phyloP scores from a whole-genome alignment of 2,888 invertebrate genomes.

The Drosophila differens region DNA sequence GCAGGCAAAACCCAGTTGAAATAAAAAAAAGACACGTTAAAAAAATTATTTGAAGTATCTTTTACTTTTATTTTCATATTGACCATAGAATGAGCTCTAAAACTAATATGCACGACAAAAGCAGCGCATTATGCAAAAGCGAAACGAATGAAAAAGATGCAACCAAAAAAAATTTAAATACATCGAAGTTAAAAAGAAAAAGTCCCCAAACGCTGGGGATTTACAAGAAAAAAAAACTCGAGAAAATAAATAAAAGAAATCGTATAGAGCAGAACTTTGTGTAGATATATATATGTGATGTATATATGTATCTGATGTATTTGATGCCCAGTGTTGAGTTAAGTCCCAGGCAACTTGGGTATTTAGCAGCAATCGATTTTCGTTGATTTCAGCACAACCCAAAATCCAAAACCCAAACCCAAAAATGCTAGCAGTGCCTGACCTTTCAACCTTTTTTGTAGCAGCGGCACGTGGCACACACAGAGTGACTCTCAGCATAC shows the following conservation, averaged over 20 bases:
- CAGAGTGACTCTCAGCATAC: constrained; percentile 37
- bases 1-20: background rate
- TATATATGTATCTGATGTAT: constrained; percentile 30
- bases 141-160: constrained; percentile 3
- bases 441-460: constrained; percentile 77
- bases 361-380: constrained; percentile 79
- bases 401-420: constrained; percentile 23
- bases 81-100: background rate
- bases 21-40: background rate
- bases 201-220: constrained; percentile 70
- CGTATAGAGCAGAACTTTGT: constrained; percentile 8
- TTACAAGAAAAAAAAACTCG: constrained; percentile 37
- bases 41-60: background rate
- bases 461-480: constrained; percentile 67
- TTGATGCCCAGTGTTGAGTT: constrained; percentile 62
- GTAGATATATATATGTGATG: background rate
- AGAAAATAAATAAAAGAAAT: constrained; percentile 20
- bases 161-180: constrained; percentile 70
- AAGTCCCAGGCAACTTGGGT: constrained; percentile 73
- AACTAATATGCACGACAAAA: background rate
- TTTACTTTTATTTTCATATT: background rate
- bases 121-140: constrained; percentile 17
- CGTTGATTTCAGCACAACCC: constrained; percentile 66
- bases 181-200: constrained; percentile 47
- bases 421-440: constrained; percentile 46